These are phyloP conservation scores for Turnix velox DNA, from an alignment of 2,113 vertebrate genomes.

Conservation along the genomic window DNA sequence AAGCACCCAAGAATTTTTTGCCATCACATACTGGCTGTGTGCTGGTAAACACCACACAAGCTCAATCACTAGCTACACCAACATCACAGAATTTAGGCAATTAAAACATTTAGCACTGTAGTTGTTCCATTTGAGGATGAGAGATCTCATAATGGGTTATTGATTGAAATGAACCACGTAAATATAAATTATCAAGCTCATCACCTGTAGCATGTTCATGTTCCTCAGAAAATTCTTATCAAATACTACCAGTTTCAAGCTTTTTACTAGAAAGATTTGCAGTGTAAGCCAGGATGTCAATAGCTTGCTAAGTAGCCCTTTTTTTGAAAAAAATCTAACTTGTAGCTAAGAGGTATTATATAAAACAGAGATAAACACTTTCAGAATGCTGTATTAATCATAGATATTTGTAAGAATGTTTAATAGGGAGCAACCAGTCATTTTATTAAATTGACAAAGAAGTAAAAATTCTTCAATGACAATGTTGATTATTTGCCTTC, in stretches of 20 bases:
- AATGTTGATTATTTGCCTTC: neutral
- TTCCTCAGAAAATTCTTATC: neutral
- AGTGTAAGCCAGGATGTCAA: neutral
- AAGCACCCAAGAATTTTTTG: neutral
- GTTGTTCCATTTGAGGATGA: neutral
- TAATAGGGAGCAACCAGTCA: neutral
- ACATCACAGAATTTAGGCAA: neutral
- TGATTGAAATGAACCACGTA: neutral
- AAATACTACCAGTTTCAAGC: neutral
- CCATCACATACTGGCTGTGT: neutral
- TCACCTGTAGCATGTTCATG: neutral
- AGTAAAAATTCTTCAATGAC: neutral
- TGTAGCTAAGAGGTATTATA: neutral
- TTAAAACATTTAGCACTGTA: neutral
- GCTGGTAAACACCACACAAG: neutral
- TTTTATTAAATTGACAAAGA: neutral
- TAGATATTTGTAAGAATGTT: neutral
- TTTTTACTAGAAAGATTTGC: neutral
- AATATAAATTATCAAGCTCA: neutral
- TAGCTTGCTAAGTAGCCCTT: neutral
- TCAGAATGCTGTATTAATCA: neutral
- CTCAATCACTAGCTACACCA: neutral
- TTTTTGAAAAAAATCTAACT: neutral
- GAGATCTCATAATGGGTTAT: neutral
- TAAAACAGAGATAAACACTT: neutral